Conservation (phyloP, 2,888 invertebrate genomes). For the Mellilla xanthometata region DNA sequence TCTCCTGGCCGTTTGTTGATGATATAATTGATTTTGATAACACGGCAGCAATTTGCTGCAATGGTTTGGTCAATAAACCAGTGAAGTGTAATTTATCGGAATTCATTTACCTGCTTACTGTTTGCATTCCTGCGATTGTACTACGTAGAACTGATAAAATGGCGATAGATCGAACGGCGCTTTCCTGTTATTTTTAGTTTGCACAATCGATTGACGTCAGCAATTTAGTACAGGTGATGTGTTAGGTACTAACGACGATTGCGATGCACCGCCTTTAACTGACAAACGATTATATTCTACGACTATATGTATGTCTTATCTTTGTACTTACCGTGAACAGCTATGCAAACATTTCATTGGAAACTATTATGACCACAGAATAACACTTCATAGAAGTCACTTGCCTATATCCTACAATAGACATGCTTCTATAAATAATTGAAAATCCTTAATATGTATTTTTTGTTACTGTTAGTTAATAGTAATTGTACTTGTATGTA, state of each 20-base stretch:
- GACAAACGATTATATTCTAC: no score
- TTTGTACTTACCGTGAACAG: slow-evolving; percentile 7
- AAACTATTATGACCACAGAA: slow-evolving; percentile 1
- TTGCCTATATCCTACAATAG: no score
- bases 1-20: no score
- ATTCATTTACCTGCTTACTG: slow-evolving; percentile 28
- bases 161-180: slow-evolving; percentile 36
- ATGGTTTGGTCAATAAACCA: slow-evolving; percentile 1
- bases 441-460: no score
- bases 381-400: neutral
- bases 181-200: slow-evolving; percentile 45
- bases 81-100: slow-evolving; percentile 27
- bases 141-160: slow-evolving; percentile 47
- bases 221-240: slow-evolving; percentile 14
- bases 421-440: no score
- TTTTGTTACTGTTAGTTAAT: no score
- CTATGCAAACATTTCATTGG: slow-evolving; percentile 9
- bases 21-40: no score
- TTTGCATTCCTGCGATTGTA: slow-evolving; percentile 35
- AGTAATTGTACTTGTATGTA: no score
- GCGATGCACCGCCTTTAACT: slow-evolving; percentile 15
- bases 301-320: no score
- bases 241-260: neutral
- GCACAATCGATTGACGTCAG: slow-evolving; percentile 46
- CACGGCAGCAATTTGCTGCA: neutral